Evolutionary conservation across 2,113 vertebrate species (phyloP), one percentile per base, ranked within the genome.

Genomic region (Xerus inauris): DNA sequence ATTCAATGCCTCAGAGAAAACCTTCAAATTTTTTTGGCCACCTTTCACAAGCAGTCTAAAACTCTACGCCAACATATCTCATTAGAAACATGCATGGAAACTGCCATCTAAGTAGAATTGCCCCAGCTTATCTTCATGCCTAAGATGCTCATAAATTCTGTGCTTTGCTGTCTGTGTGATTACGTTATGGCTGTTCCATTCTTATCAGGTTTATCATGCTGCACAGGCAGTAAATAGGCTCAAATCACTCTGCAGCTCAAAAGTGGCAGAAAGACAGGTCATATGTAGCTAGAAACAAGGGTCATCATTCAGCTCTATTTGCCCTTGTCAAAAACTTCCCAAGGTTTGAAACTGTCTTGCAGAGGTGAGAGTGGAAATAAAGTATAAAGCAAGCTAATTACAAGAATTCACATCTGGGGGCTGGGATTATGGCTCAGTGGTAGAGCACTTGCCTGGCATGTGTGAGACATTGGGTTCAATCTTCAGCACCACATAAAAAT

Each of bases 31-130:
- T 73, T 67, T 24, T 38, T 57, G 42, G 93, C 69, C 54, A 38
- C 38, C 42, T 69, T 94, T 83, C 62, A 62, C 38, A 85, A 79
- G 59, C 30, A 42, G 8, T 64, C 88, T 76, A 45, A 95, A 94
- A 77, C n/a, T 26, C 5, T 19, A 12, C 3, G 30, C 51, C 8
- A 8, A 45, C 12, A 32, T 14, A 73, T 22, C 75, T 65, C 79
- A 11, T 16, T 57, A 77, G 73, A 86, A 86, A 75, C 76, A 77
- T 86, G 69, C 19, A 13, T 30, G 28, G 59, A 76, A 76, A 72
- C 35, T 6, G 40, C 54, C 59, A 17, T 64, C 49, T 30, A 17
- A 47, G 40, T 7, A 40, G 92, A 88, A 96, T 49, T 45, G 35
- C 24, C 20, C 80, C 47, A 67, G 40, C 65, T 88, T 62, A 14